Evolutionary conservation across 2,797 vertebrate genomes (phyloP).

Genomic region (Loriculus beryllinus): DNA sequence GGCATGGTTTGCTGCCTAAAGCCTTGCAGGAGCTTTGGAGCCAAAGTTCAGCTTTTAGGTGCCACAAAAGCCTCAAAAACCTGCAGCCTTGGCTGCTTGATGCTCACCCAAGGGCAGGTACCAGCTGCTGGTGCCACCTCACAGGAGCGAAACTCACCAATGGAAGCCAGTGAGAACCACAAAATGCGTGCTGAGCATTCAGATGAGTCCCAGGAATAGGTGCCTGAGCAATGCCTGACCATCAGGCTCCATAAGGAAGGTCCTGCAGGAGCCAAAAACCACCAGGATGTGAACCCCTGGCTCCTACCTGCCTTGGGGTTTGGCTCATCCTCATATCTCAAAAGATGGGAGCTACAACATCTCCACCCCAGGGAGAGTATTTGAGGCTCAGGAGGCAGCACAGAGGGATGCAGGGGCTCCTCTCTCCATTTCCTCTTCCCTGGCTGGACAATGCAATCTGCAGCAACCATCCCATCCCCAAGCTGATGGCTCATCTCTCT

Average conservation of each 20-base stretch:
- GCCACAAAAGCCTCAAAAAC: not conserved
- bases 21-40: not conserved
- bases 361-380: not conserved
- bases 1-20: rapidly evolving
- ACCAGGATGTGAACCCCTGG: not conserved
- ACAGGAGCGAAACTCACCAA: rapidly evolving
- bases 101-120: not conserved
- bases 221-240: not conserved
- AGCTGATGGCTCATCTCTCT: not conserved
- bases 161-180: not conserved
- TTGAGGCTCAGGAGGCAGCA: not conserved
- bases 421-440: not conserved
- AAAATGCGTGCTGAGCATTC: not conserved
- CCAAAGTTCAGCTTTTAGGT: not conserved
- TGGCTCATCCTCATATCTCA: not conserved
- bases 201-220: not conserved
- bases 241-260: not conserved
- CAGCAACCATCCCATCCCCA: rapidly evolving
- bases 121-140: not conserved
- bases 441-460: not conserved
- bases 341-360: not conserved
- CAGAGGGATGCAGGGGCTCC: not conserved
- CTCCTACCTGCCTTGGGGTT: not conserved
- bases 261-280: not conserved
- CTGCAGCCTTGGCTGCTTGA: rapidly evolving